Evolutionary conservation across 2,113 vertebrate species (phyloP), one percentile per base, ranked within the genome.

Genomic region (Pristiophorus japonicus): DNA sequence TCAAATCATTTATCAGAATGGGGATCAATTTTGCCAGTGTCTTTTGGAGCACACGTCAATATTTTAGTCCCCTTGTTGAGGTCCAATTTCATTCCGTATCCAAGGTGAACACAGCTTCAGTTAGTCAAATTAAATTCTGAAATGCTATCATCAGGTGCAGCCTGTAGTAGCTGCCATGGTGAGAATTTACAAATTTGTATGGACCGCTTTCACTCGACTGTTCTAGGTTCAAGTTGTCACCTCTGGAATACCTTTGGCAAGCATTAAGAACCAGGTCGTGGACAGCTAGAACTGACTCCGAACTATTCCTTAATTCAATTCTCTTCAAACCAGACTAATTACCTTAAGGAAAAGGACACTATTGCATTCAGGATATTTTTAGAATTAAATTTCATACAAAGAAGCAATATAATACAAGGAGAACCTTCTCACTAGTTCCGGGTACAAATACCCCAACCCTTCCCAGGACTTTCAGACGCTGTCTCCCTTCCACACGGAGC

Each of bases 361-460:
- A 42, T 24, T 94, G 10, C 27, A 55, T 70, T 94, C 65, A 67
- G 10, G 63, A 94, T 67, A 94, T 67, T 93, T 55, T 93, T 16
- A 70, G 65, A 94, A 94, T 94, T 45, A 66, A 67, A 38, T 94
- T 94, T 70, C 92, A 67, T 42, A 70, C 45, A 78, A 18, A 38
- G 24, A 63, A 63, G 14, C 55, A 90, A 70, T 34, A 7, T 66
- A 5, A 92, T 92, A 45, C 22, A 90, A 7, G 8, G 16, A 94
- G 42, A 27, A 51, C 5, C n/a, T 47, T 67, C 65, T 27, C 45
- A 30, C 34, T 47, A 70, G 92, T 47, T 47, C 38, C 5, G 42
- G 6, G 63, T 70, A 70, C 92, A 94, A 91, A 91, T 91, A 63
- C 55, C 12, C 30, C 47, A 88, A 55, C 85, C 85, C 30, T 91